phyloP scores from a whole-genome alignment of 92 coral and sea anemone species.

The Phenganax stokvisi region DNA sequence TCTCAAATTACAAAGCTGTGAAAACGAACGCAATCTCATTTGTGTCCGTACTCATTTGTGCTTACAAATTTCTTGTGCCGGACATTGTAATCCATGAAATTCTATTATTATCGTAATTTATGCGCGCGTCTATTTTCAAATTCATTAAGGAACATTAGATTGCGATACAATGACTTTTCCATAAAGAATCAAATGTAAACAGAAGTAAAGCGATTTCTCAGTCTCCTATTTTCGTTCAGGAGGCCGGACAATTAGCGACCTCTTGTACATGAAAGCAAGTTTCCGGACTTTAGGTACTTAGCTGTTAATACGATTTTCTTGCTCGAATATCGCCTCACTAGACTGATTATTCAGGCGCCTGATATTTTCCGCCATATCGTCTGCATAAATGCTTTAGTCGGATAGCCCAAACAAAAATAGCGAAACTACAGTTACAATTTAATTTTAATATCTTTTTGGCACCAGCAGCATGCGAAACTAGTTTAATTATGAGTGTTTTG shows the following conservation, averaged over 20 bases:
- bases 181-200: slow-evolving; percentile 9
- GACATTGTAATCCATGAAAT: not conserved
- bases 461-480: no score
- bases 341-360: not conserved
- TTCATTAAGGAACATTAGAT: not conserved
- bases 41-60: not conserved
- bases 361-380: not conserved
- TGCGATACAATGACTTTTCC: not conserved
- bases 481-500: no score
- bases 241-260: slow-evolving; percentile 25
- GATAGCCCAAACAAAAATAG: no score
- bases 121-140: not conserved
- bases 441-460: no score
- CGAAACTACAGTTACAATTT: no score
- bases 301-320: slow-evolving; percentile 10
- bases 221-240: slow-evolving; percentile 6
- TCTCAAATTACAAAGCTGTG: not conserved
- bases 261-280: slow-evolving; percentile 3
- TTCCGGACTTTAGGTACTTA: slow-evolving; percentile 22
- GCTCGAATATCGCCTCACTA: not conserved
- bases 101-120: slow-evolving; percentile 10
- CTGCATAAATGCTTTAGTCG: not conserved
- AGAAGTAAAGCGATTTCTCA: slow-evolving; percentile 6
- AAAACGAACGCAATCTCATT: not conserved
- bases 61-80: not conserved